phyloP scores from a whole-genome alignment of 1,140 invertebrate genomes.

The Elymnias hypermnestra region DNA sequence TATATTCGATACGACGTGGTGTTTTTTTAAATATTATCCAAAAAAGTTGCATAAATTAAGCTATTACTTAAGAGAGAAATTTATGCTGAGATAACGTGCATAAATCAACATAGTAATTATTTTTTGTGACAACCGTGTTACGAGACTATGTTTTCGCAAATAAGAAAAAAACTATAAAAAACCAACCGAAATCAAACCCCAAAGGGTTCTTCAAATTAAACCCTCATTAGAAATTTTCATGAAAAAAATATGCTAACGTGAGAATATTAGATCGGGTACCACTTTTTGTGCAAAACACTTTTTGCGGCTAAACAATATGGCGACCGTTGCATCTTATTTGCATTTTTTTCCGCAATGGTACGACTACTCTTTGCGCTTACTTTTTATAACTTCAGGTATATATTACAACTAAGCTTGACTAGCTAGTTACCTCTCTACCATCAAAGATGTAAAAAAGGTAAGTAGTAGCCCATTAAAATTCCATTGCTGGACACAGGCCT shows the following conservation, averaged over 20 bases:
- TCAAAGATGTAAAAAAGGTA: too few relatives aligned
- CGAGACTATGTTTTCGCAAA: slow-evolving; percentile 69
- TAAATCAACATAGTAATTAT: slow-evolving; percentile 70
- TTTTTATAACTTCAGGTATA: too few relatives aligned
- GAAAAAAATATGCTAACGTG: slow-evolving; percentile 62
- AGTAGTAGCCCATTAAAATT: too few relatives aligned
- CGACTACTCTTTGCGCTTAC: too few relatives aligned
- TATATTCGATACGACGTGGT: too few relatives aligned
- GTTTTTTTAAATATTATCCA: too few relatives aligned
- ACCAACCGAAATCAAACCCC: slow-evolving; percentile 63
- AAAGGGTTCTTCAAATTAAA: slow-evolving; percentile 74
- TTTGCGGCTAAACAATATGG: slow-evolving; percentile 28
- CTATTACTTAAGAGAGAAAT: slow-evolving; percentile 15
- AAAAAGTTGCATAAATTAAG: background rate
- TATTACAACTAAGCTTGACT: too few relatives aligned
- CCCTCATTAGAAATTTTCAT: slow-evolving; percentile 68
- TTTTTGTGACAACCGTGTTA: slow-evolving; percentile 72
- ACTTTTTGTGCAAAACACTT: slow-evolving; percentile 42
- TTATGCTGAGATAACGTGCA: slow-evolving; percentile 47
- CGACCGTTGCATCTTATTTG: slow-evolving; percentile 66
- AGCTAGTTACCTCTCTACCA: too few relatives aligned
- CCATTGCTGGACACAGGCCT: too few relatives aligned
- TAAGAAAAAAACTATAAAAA: slow-evolving; percentile 40
- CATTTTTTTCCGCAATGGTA: slow-evolving; percentile 59
- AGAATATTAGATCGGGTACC: slow-evolving; percentile 61